These are phyloP conservation scores for Agriopis aurantiaria DNA, from an alignment of 2,888 invertebrate species.

Conservation along the genomic window DNA sequence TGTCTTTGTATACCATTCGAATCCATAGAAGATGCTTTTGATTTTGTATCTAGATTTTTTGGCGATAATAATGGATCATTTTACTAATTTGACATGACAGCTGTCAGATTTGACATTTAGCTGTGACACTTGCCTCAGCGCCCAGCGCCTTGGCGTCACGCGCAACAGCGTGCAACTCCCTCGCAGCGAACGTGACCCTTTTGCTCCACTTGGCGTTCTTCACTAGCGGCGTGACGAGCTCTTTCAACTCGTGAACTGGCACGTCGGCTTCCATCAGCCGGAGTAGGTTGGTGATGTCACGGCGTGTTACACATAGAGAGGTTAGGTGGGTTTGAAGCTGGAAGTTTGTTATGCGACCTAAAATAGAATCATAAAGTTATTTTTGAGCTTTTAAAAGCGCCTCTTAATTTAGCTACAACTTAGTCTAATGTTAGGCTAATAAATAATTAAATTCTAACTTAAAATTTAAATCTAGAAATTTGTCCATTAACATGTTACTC, in stretches of 20 bases:
- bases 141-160: constrained; percentile 91
- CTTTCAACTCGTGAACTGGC: constrained; percentile 83
- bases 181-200: constrained; percentile 89
- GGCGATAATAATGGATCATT: too few species aligned
- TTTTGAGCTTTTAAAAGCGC: background rate
- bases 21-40: too few species aligned
- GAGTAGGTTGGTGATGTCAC: constrained; percentile 87
- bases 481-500: too few species aligned
- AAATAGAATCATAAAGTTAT: background rate
- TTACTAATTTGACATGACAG: too few species aligned
- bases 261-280: constrained; percentile 90
- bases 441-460: too few species aligned
- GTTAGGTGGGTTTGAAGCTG: constrained; percentile 90
- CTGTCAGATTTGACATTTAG: background rate
- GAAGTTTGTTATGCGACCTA: constrained; percentile 86
- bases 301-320: constrained; percentile 89
- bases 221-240: constrained; percentile 88
- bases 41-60: too few species aligned
- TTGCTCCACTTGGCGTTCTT: constrained; percentile 89
- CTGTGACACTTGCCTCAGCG: constrained; percentile 86
- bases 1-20: background rate
- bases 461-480: too few species aligned
- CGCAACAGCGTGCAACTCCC: constrained; percentile 91
- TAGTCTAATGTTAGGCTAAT: too few species aligned
- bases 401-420: background rate